Evolutionary conservation across 2,888 invertebrate genomes (phyloP), one percentile per base, ranked within the genome.

Genomic region (Tinea trinotella): DNA sequence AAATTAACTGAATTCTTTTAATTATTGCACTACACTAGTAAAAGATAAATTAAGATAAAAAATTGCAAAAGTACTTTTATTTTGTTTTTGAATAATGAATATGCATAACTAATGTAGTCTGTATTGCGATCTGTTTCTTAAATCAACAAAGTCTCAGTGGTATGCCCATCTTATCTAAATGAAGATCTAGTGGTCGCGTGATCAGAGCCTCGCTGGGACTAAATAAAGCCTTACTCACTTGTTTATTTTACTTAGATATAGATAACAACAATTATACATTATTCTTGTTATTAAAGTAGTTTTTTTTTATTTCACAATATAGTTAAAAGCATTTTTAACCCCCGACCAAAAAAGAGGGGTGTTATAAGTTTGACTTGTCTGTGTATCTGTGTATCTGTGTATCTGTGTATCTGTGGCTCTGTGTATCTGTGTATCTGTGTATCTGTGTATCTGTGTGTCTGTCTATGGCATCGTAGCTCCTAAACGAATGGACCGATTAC

Each of bases 121-220:
- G 40, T 13, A 40, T 40, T 13, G 10, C 40, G 40, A 46, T 46
- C 46, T 15, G 46, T 19, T 19, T 46, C 30, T 52, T 34, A 35
- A 52, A 52, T 52, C 52, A 52, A 52, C 52, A 52, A 17, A 50
- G 50, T 24, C 4, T 20, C 13, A 50, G 50, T 24, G 20, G 22
- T 24, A n/a, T 50, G 50, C 15, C 9, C 52, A 34, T 18, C 52
- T 52, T 52, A 52, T 52, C 52, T 52, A 52, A 52, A 52, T 52
- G 52, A 52, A 52, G 52, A 52, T 52, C 52, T 13, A 19, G 17
- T 52, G 18, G 13, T 34, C 34, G 34, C 52, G 52, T 34, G 52
- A 46, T 46, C 46, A 6, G 18, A 19, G 19, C 46, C n/a, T 17
- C 6, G 19, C 18, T 46, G 46, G 3, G 19, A 46, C 46, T 46